Conservation (phyloP, 2,888 invertebrate species). For the Nipponacmea schrenckii region DNA sequence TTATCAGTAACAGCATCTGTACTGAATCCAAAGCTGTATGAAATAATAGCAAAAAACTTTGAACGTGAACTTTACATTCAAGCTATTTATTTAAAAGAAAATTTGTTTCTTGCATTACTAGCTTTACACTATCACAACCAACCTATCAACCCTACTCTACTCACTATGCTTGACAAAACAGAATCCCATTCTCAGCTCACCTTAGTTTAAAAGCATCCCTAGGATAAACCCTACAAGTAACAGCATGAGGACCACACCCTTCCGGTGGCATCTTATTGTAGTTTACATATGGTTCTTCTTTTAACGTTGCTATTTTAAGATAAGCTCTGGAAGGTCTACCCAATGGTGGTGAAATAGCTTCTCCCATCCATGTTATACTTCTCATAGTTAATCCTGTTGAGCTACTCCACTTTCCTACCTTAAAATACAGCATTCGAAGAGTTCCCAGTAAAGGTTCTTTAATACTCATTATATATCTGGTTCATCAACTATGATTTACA, state of each 20-base stretch:
- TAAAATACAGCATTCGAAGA: constrained; percentile 34
- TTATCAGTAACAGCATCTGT: too few relatives aligned
- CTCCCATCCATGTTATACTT: constrained; percentile 98
- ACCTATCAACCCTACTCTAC: too few relatives aligned
- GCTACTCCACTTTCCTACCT: constrained; percentile 87
- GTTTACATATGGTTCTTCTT: constrained; percentile 96
- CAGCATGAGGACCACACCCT: constrained; percentile 28
- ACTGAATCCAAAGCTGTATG: too few relatives aligned
- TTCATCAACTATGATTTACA: too few relatives aligned
- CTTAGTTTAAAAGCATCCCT: constrained; percentile 27
- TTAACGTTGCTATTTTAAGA: constrained; percentile 86
- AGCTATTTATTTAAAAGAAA: too few relatives aligned
- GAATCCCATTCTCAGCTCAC: constrained; percentile 9
- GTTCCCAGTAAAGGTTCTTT: too few relatives aligned
- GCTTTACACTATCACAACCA: too few relatives aligned
- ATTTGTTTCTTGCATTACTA: too few relatives aligned
- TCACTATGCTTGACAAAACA: too few relatives aligned
- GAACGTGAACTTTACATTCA: too few relatives aligned
- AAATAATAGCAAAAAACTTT: too few relatives aligned
- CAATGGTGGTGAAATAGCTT: constrained; percentile 93
- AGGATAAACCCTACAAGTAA: constrained; percentile 27
- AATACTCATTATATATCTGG: too few relatives aligned
- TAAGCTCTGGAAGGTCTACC: constrained; percentile 97
- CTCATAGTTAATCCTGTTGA: constrained; percentile 89
- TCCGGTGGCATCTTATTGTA: constrained; percentile 83